Base-by-base conservation (phyloP, 1,140 invertebrate species). In the Bombus polaris region DNA sequence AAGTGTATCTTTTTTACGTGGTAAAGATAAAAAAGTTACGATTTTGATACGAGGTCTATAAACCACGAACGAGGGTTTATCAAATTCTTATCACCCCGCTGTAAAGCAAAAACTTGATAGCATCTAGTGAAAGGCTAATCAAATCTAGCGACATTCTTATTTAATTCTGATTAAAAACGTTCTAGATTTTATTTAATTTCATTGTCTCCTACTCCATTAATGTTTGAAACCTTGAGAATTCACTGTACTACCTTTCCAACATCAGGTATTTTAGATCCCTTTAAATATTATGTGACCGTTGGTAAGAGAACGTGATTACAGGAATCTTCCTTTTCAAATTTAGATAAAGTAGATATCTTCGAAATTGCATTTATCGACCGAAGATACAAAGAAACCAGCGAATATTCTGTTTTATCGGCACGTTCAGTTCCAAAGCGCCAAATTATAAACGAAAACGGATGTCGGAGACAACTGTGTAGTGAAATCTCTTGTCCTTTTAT, bases 321-420 rank as follows among this genome's bases (percentile, higher is more conserved):
- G 80, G 25, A 25, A 74, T 6, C 72, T 70, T 77, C 73, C 18
- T 71, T 71, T 10, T 4, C 22, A 5, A 37, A 22, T 10, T 22
- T 10, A 1, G 76, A 25, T 59, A 76, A 73, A 44, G 35, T 4
- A 42, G 66, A 22, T 13, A 62, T 22, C 10, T 5, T 8, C 0
- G 22, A 15, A 42, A 5, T 47, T 35, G 1, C 9, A 8, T n/a
- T 81, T 74, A 81, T 74, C 83, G 44, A 68, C 78, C 28, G 78
- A 65, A 47, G 70, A 6, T 81, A 66, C 37, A 4, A 28, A 3
- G 1, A 25, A 39, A 3, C 25, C 35, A 13, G 1, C 1, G 1
- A 13, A 44, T 3, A 6, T 4, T 28, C 85, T 83, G 57, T 77
- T 73, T 87, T 87, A 87, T 78, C 81, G 74, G 22, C 53, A 2